phyloP scores from a whole-genome alignment of 2,888 invertebrate species.

The Atethmia centrago region DNA sequence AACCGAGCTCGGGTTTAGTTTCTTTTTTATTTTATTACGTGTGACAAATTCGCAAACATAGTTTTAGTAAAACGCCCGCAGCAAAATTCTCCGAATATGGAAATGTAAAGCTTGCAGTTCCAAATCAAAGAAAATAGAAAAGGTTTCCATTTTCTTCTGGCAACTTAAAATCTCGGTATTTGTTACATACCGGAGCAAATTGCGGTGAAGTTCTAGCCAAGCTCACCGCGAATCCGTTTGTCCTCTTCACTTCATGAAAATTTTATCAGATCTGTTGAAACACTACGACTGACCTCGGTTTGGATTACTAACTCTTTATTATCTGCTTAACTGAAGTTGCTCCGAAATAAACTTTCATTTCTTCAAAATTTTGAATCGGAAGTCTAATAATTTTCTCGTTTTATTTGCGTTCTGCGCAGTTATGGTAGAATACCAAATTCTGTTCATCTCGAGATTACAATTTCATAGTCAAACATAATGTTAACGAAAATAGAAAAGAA shows the following conservation, averaged over 20 bases:
- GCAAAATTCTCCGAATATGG: background rate
- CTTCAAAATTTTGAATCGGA: background rate
- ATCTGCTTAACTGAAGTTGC: constrained; percentile 10
- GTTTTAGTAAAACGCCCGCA: background rate
- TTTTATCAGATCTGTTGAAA: constrained; percentile 38
- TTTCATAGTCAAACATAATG: constrained; percentile 6
- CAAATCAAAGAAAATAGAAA: constrained; percentile 23
- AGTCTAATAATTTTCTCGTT: background rate
- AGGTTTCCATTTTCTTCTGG: background rate
- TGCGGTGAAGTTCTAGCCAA: constrained; percentile 33
- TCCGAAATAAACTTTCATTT: background rate
- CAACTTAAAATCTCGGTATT: constrained; percentile 22
- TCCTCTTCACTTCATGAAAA: constrained; percentile 46
- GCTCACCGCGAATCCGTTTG: constrained; percentile 39
- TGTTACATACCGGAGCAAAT: constrained; percentile 24
- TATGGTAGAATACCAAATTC: too few relatives aligned
- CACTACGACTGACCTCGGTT: constrained; percentile 17
- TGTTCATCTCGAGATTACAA: constrained; percentile 5
- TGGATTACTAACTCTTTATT: constrained; percentile 34
- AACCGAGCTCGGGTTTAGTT: background rate
- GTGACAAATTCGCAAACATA: background rate
- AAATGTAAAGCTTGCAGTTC: constrained; percentile 3
- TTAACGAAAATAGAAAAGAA: constrained; percentile 9
- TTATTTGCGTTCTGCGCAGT: background rate
- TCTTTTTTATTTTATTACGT: constrained; percentile 2